Evolutionary conservation across 2,888 invertebrate genomes (phyloP).

Genomic region (Drosophila lacicola): DNA sequence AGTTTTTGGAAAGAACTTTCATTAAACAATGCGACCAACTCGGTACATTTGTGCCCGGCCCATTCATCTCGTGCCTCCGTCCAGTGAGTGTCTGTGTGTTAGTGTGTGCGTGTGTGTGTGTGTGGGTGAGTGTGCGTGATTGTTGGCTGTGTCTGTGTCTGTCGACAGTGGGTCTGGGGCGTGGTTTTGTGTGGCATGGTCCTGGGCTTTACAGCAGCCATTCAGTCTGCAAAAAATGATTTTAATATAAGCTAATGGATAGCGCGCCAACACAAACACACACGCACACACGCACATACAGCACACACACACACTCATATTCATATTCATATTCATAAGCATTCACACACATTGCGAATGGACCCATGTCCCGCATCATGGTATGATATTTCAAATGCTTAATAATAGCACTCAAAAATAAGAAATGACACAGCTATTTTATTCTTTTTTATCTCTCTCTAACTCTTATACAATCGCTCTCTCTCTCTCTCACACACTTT

Average conservation of each 20-base stretch:
- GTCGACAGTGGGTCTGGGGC: conserved; percentile 39
- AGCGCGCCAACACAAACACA: conserved; percentile 68
- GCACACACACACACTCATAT: conserved; percentile 5
- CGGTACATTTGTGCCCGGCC: conserved; percentile 67
- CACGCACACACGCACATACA: conserved; percentile 24
- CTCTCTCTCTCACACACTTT: background rate
- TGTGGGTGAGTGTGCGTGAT: conserved; percentile 41
- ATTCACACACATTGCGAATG: conserved; percentile 21
- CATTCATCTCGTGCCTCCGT: conserved; percentile 57
- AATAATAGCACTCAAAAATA: conserved; percentile 77
- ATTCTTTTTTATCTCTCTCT: conserved; percentile 45
- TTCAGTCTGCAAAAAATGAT: conserved; percentile 76
- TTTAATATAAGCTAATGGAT: conserved; percentile 81
- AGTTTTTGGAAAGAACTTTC: conserved; percentile 80
- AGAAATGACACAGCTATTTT: conserved; percentile 77
- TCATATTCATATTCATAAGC: conserved; percentile 24
- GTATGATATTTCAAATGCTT: conserved; percentile 80
- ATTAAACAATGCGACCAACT: conserved; percentile 78
- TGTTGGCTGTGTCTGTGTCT: conserved; percentile 47
- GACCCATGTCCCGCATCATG: conserved; percentile 70
- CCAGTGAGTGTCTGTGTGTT: conserved; percentile 31
- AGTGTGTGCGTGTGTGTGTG: conserved; percentile 14
- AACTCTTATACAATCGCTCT: background rate
- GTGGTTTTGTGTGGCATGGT: conserved; percentile 32
- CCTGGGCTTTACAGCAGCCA: conserved; percentile 56